These are phyloP conservation scores for Patella pellucida DNA, from an alignment of 2,888 invertebrate genomes.

Conservation along the genomic window DNA sequence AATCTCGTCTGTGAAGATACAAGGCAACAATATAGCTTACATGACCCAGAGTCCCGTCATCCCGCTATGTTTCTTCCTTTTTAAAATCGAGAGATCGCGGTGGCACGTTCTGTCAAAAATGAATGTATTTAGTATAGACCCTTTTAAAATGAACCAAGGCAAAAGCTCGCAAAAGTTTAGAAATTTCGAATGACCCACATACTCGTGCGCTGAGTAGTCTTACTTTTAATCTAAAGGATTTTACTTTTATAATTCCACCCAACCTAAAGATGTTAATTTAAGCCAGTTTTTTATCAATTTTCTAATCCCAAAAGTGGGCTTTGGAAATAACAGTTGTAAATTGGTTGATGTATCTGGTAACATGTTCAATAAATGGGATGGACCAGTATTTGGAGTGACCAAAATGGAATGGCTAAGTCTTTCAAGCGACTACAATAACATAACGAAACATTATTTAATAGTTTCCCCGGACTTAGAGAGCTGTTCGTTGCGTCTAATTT, in stretches of 20 bases:
- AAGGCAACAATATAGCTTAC: too few relatives aligned
- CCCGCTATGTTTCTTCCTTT: too few relatives aligned
- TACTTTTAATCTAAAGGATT: neutral
- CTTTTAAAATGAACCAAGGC: too few relatives aligned
- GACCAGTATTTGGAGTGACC: conserved; percentile 22
- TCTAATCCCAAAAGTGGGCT: neutral
- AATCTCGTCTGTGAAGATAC: too few relatives aligned
- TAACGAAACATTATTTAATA: conserved; percentile 10
- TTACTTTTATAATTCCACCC: neutral
- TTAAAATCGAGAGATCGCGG: too few relatives aligned
- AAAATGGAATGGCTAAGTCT: conserved; percentile 26
- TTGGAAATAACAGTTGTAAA: conserved; percentile 22
- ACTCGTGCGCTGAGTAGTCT: too few relatives aligned
- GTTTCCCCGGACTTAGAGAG: conserved; percentile 9
- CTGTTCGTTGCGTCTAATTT: conserved; percentile 27
- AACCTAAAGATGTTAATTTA: neutral
- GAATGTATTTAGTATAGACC: too few relatives aligned
- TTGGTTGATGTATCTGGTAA: conserved; percentile 25
- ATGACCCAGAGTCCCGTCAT: too few relatives aligned
- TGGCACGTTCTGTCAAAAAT: too few relatives aligned
- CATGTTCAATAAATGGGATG: conserved; percentile 21
- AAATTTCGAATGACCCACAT: too few relatives aligned
- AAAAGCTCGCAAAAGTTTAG: too few relatives aligned
- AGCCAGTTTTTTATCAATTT: neutral
- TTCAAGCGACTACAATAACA: conserved; percentile 6